These are phyloP conservation scores for Caenorhabditis uteleia DNA, from an alignment of 2,888 invertebrate species.

Conservation along the genomic window DNA sequence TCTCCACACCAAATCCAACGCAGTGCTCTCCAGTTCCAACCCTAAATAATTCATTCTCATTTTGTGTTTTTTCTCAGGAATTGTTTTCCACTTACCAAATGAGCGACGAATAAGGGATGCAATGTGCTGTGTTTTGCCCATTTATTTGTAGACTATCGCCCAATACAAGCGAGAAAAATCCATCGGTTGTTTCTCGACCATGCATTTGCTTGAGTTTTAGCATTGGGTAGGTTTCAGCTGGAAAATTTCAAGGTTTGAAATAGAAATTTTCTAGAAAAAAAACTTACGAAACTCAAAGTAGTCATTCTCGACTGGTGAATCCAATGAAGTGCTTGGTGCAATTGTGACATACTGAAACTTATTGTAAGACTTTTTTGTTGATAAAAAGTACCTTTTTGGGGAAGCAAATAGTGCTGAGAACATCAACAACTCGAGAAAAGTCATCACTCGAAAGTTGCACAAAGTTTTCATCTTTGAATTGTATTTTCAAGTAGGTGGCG, in stretches of 20 bases:
- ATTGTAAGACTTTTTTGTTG: neutral
- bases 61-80: neutral
- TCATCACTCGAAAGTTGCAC: slow-evolving; percentile 36
- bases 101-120: slow-evolving; percentile 33
- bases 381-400: slow-evolving; percentile 33
- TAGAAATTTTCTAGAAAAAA: neutral
- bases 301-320: slow-evolving; percentile 40
- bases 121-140: slow-evolving; percentile 20
- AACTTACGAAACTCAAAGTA: slow-evolving; percentile 43
- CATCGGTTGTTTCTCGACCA: slow-evolving; percentile 34
- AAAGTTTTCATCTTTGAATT: slow-evolving; percentile 19
- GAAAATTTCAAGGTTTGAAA: slow-evolving; percentile 7
- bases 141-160: slow-evolving; percentile 29
- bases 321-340: slow-evolving; percentile 41
- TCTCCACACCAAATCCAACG: slow-evolving; percentile 39
- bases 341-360: slow-evolving; percentile 42
- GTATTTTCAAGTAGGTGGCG: slow-evolving; percentile 16
- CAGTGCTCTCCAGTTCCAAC: slow-evolving; percentile 49
- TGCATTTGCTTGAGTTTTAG: slow-evolving; percentile 29
- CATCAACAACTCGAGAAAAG: slow-evolving; percentile 18
- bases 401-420: slow-evolving; percentile 27
- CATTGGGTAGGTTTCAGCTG: slow-evolving; percentile 36
- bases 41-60: slow-evolving; percentile 27
- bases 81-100: slow-evolving; percentile 22
- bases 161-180: slow-evolving; percentile 30